Percentiles rank a stretch among this genome's conserved stretches.
Conservation (phyloP, 1,140 invertebrate genomes). For the Hypsibius dujardini region DNA sequence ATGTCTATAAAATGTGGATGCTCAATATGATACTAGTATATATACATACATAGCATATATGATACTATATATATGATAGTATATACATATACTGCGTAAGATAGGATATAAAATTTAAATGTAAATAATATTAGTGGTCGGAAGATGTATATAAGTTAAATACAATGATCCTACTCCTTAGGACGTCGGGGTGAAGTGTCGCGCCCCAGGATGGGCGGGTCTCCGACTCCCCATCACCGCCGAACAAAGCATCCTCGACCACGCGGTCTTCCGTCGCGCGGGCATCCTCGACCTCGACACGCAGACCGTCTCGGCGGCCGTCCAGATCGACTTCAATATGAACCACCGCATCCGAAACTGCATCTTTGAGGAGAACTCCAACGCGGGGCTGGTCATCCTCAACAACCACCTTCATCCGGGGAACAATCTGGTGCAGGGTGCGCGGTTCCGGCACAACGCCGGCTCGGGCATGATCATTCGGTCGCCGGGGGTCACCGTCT, state of each 20-base stretch:
- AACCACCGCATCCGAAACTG: slow-evolving; percentile 66
- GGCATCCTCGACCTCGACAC: slow-evolving; percentile 83
- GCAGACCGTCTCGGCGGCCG: slow-evolving; percentile 65
- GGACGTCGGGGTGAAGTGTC: slow-evolving; percentile 71
- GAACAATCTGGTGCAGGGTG: slow-evolving; percentile 64
- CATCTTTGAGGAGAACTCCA: slow-evolving; percentile 55
- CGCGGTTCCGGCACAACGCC: slow-evolving; percentile 64
- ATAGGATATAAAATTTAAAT: too few relatives aligned
- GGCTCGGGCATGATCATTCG: slow-evolving; percentile 73
- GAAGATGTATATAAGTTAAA: too few relatives aligned
- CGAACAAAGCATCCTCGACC: slow-evolving; percentile 66
- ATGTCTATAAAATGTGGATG: too few relatives aligned
- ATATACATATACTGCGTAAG: too few relatives aligned
- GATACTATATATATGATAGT: too few relatives aligned
- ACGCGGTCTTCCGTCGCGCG: slow-evolving; percentile 68
- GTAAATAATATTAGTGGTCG: too few relatives aligned
- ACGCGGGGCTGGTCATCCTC: slow-evolving; percentile 67
- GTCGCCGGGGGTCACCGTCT: slow-evolving; percentile 61
- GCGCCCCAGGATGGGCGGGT: slow-evolving; percentile 76
- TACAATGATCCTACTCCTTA: slow-evolving; percentile 36
- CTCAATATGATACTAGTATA: too few relatives aligned
- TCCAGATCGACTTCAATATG: slow-evolving; percentile 87
- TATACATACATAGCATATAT: too few relatives aligned
- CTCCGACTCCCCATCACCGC: slow-evolving; percentile 68
- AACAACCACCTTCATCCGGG: slow-evolving; percentile 66